Evolutionary conservation across 2,113 vertebrate genomes (phyloP), one percentile per base, ranked within the genome.

Genomic region (Platichthys flesus): DNA sequence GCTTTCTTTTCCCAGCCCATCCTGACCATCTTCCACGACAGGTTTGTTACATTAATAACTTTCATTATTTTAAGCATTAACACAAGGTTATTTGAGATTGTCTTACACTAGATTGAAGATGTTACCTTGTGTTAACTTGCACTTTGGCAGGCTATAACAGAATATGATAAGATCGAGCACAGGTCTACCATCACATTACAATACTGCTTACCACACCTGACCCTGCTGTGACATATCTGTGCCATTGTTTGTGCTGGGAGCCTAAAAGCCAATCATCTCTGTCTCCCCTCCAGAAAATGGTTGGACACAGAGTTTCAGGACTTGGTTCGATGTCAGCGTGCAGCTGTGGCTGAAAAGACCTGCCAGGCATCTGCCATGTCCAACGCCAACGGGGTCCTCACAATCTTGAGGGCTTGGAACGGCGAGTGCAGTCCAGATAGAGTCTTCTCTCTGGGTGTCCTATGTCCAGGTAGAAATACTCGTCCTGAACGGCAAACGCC

Each of bases 371-470:
- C 89, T 0, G 90, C 90, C 42, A 91, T 96, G 54, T 94, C 96
- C 5, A 72, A 89, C 14, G 90, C 95, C 52, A 93, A 96, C 5
- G 93, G 93, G 0, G 76, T 97, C 82, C 86, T 95, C 18, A 87
- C 89, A 0, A 86, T 94, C 0, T 83, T 99, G 65, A 94, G 78
- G 21, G 95, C 96, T 23, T 98, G 97, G 97, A 95, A 92, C 60
- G 90, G 92, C 0, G 81, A 76, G 5, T 94, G 89, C 10, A 85
- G 91, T 0, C 76, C 93, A 12, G 93, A 88, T 55, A 93, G 95
- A 76, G 82, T 96, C 0, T 23, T 96, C 69, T 99, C 97, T n/a
- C 21, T 96, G 55, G 97, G 97, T 51, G 63, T 97, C 6, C 4
- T 91, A 40, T 96, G 91, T 79, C 56, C 93, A 94, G 97, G 98